Conservation (phyloP, 2,888 invertebrate genomes). For the Sarcophaga rosellei region DNA sequence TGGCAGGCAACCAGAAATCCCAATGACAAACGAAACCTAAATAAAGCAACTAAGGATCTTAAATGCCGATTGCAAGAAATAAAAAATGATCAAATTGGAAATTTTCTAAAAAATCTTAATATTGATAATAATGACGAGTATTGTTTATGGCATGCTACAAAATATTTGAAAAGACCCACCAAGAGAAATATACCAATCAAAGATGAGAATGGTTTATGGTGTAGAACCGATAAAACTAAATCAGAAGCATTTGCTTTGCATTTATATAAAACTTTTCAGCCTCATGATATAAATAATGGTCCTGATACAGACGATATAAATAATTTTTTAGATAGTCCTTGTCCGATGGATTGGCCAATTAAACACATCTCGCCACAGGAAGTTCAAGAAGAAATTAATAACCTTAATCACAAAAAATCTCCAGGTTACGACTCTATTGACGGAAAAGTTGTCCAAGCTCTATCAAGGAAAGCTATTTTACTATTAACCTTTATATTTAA, state of each 20-base stretch:
- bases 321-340: constrained; percentile 34
- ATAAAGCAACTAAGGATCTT: constrained; percentile 5
- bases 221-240: constrained; percentile 20
- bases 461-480: too few relatives aligned
- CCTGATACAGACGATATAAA: not conserved
- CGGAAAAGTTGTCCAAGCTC: constrained; percentile 12
- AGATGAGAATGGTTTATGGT: not conserved
- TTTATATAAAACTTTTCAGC: constrained; percentile 33
- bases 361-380: constrained; percentile 6
- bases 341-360: constrained; percentile 26
- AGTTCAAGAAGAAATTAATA: constrained; percentile 29
- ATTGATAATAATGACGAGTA: constrained; percentile 34
- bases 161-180: constrained; percentile 8
- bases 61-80: not conserved
- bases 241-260: constrained; percentile 26
- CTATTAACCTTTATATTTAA: too few relatives aligned
- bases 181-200: not conserved
- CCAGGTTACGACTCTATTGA: constrained; percentile 42
- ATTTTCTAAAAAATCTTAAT: constrained; percentile 25
- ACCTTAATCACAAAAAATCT: constrained; percentile 27
- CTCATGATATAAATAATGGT: not conserved
- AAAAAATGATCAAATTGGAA: not conserved
- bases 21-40: constrained; percentile 31
- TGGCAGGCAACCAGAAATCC: constrained; percentile 39
- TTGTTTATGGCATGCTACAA: constrained; percentile 14